Evolutionary conservation across 2,113 vertebrate genomes (phyloP).

Genomic region (Rattus rattus): DNA sequence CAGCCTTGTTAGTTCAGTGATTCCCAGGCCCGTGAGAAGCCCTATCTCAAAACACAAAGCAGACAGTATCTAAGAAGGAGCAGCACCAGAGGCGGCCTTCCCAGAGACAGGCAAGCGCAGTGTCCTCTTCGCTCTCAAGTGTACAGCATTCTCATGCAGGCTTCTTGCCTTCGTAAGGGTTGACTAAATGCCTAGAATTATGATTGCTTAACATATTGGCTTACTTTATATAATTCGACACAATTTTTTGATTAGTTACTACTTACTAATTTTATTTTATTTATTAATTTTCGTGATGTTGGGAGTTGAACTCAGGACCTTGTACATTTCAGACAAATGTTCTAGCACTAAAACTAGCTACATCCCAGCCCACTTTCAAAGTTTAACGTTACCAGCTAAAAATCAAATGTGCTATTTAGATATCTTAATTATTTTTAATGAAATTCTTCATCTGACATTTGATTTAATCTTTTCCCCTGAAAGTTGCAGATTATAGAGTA

Average conservation of each 20-base stretch:
- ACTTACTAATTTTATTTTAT: neutral
- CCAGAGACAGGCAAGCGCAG: neutral
- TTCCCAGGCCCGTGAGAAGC: neutral
- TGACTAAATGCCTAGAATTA: slow-evolving; percentile 2
- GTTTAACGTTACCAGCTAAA: slow-evolving; percentile 15
- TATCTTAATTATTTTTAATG: slow-evolving; percentile 38
- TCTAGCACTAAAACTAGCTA: neutral
- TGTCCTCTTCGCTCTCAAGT: neutral
- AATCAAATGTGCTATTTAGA: slow-evolving; percentile 18
- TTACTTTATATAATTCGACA: slow-evolving; percentile 55
- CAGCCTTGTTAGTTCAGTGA: neutral
- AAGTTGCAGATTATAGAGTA: neutral
- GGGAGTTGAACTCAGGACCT: neutral
- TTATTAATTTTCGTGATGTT: neutral
- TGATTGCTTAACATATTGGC: neutral
- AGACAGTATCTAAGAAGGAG: neutral
- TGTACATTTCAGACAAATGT: neutral
- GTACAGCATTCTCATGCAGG: neutral
- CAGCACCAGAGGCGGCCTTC: neutral
- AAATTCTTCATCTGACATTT: slow-evolving; percentile 49
- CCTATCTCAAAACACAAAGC: neutral
- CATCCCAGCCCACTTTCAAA: neutral
- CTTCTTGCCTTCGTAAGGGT: slow-evolving; percentile 64
- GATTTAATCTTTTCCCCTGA: slow-evolving; percentile 3
- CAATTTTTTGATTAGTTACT: neutral